These are phyloP conservation scores for Aplochiton taeniatus DNA, from an alignment of 2,797 vertebrate species.

Conservation along the genomic window DNA sequence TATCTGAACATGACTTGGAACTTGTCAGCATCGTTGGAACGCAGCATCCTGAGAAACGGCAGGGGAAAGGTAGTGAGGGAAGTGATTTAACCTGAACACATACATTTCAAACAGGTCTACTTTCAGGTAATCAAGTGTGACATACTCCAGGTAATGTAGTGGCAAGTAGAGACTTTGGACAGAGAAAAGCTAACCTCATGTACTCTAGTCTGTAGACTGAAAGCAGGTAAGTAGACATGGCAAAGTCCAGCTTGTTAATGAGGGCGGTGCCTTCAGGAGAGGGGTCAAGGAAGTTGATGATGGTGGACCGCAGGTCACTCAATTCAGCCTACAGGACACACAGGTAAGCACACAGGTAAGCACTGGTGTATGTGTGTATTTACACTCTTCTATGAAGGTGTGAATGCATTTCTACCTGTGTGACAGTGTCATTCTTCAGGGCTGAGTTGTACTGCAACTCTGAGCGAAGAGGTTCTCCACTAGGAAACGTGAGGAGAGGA, in stretches of 20 bases:
- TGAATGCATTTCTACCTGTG: slow-evolving; percentile 73
- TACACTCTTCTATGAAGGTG: not conserved
- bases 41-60: slow-evolving; percentile 79
- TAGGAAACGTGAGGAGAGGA: slow-evolving; percentile 93
- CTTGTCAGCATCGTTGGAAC: slow-evolving; percentile 88
- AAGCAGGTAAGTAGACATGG: slow-evolving; percentile 96
- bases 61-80: too few relatives aligned
- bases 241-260: slow-evolving; percentile 96
- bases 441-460: slow-evolving; percentile 97
- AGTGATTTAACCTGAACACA: too few relatives aligned
- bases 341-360: not conserved
- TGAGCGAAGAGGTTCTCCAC: slow-evolving; percentile 93
- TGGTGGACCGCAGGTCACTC: slow-evolving; percentile 89
- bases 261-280: slow-evolving; percentile 88
- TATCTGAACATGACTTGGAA: slow-evolving; percentile 98
- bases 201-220: slow-evolving; percentile 96
- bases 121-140: not conserved
- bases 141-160: not conserved
- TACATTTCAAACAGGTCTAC: not conserved
- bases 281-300: slow-evolving; percentile 92
- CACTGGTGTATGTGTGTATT: not conserved
- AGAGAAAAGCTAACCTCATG: slow-evolving; percentile 82
- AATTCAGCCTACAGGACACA: slow-evolving; percentile 83
- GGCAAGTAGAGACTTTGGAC: not conserved
- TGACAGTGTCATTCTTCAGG: slow-evolving; percentile 95